Percentiles rank a stretch among this genome's conserved stretches.
Evolutionary conservation across 2,113 vertebrate species (phyloP).

Genomic region (Anguilla rostrata): DNA sequence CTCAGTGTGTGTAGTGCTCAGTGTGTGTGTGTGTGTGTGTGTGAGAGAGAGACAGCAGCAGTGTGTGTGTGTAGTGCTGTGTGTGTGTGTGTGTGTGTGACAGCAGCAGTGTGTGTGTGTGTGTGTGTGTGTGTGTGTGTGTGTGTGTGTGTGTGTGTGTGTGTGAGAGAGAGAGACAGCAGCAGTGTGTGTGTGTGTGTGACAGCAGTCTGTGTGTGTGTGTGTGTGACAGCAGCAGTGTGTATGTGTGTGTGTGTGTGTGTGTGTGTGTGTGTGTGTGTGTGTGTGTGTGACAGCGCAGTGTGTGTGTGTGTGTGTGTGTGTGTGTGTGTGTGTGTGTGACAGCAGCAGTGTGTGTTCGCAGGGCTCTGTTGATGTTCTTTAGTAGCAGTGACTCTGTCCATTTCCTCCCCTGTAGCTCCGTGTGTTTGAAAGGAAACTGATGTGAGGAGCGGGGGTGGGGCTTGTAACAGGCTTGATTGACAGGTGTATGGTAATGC

Average conservation of each 20-base stretch:
- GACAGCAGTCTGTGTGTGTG: neutral
- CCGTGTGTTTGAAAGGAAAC: neutral
- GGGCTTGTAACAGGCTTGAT: constrained; percentile 41
- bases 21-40: too few species aligned
- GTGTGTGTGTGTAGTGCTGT: constrained; percentile 10
- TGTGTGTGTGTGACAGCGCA: constrained; percentile 37
- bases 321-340: neutral
- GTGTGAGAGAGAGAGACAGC: constrained; percentile 11
- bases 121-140: too few species aligned
- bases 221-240: too few species aligned
- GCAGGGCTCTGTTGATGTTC: constrained; percentile 6
- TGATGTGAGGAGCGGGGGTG: neutral
- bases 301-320: neutral
- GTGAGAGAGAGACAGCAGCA: too few species aligned
- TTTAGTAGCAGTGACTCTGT: neutral
- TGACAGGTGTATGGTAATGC: constrained; percentile 66
- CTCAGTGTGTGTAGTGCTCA: too few species aligned
- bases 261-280: too few species aligned
- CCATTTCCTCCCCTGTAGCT: too few species aligned
- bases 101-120: too few species aligned
- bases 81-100: too few species aligned
- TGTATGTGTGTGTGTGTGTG: too few species aligned
- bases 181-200: constrained; percentile 11
- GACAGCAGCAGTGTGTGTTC: neutral
- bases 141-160: too few species aligned